Base-by-base conservation (phyloP, 2,113 vertebrate genomes). In the Spizaetus ornatus region DNA sequence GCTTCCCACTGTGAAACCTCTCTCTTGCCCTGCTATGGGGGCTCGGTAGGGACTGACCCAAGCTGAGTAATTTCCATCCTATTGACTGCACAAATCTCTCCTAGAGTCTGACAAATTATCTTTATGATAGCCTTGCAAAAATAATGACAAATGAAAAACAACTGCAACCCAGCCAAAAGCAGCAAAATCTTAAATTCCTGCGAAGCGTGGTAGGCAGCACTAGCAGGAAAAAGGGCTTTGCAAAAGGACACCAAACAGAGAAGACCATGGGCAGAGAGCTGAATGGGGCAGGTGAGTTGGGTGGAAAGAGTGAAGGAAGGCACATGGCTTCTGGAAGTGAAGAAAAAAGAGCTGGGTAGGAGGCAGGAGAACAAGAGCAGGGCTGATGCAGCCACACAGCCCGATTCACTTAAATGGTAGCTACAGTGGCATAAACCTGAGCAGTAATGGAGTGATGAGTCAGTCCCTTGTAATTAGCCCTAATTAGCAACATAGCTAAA, bases 391-490 rank as follows among this genome's bases (percentile, higher is more conserved):
- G 71, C 73, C 43, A 32, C 72, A 42, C 27, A 90, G 40, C 65
- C 65, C 10, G 18, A 66, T 82, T 93, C 40, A 81, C 25, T 91
- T 66, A 81, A 91, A 29, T 65, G 32, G 55, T 55, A 90, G 67
- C 81, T 70, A 91, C 50, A 32, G 48, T n/a, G 77, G 59, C 69
- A 94, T 69, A 86, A 91, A 90, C 61, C 52, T 71, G 62, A 95
- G 70, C 73, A 25, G 7, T 79, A 95, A 95, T 7, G 36, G 83
- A 76, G 48, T 8, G 3, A 63, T 95, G 90, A 97, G 67, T 95
- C 93, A 95, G 80, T 31, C 59, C 70, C n/a, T 82, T 40, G n/a
- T 86, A 94, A 95, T 91, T 88, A 95, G 76, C 48, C 47, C 53
- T 91, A 84, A 92, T 36, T 48, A 23, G 86, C 52, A 78, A 82